Percentiles rank a stretch among this genome's conserved stretches.
These are phyloP conservation scores for Mystacornis crossleyi DNA, from an alignment of 2,113 vertebrate species.

Conservation along the genomic window DNA sequence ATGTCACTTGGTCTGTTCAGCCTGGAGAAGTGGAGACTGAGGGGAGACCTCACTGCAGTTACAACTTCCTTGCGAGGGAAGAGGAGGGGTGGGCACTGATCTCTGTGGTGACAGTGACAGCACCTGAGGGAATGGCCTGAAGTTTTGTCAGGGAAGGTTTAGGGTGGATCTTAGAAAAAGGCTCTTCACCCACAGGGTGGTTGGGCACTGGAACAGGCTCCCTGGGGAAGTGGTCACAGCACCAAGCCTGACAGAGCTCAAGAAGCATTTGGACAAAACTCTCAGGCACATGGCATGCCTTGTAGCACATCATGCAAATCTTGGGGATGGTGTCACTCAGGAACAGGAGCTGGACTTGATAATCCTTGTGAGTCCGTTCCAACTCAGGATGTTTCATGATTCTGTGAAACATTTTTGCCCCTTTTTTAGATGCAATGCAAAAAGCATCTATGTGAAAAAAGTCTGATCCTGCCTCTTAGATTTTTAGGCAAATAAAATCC, in stretches of 20 bases:
- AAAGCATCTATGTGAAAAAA: neutral
- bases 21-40: neutral
- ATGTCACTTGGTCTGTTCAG: neutral
- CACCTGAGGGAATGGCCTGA: fast-evolving
- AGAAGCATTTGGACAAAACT: neutral
- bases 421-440: neutral
- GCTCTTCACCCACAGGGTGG: neutral
- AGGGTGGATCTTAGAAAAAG: fast-evolving
- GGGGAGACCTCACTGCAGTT: neutral
- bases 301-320: neutral
- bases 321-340: neutral
- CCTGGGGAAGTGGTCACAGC: neutral
- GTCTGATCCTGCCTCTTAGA: neutral
- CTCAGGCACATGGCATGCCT: neutral
- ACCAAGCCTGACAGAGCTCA: neutral
- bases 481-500: neutral
- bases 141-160: fast-evolving
- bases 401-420: neutral
- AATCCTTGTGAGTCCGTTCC: neutral
- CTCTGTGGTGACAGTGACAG: neutral
- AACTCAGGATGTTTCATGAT: neutral
- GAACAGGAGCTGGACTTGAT: neutral
- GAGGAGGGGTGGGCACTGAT: neutral
- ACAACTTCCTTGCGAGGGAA: neutral
- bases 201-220: neutral